Evolutionary conservation across 2,797 vertebrate species (phyloP), one percentile per base, ranked within the genome.

Genomic region (Fistularia commersonii): DNA sequence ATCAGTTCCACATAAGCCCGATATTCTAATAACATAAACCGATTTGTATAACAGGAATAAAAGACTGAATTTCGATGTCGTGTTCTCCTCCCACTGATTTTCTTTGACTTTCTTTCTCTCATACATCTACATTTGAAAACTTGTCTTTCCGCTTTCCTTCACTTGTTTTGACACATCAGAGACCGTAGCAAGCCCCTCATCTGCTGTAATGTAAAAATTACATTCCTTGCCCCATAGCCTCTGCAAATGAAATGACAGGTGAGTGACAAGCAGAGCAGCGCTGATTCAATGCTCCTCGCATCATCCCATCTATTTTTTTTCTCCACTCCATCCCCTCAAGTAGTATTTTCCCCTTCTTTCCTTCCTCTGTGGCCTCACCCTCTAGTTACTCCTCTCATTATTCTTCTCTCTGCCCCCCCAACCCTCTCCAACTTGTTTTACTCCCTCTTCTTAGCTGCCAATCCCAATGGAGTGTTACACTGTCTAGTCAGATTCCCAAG

Each of bases 231-330:
- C 61, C 65, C 12, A 41, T 61, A 51, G 64, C 63, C 45, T 57
- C 64, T 37, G 79, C 66, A 80, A 74, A 80, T 74, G 50, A 82
- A 72, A 76, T 76, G 77, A 83, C 69, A 80, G 74, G 76, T 72
- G 81, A 83, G 69, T 67, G 68, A 77, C 58, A 78, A 76, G 60
- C 49, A 51, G 62, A 62, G 64, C 50, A 57, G 58, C 9, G 68
- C 79, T 84, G 84, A 82, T 53, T 77, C 77, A 59, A 77, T 78
- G 59, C 61, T 66, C 41, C 54, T 55, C 41, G 0, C 61, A 41
- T 1, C 44, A 51, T 54, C 47, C 54, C 32, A 9, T 68, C 64
- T 62, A 38, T 59, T 43, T 50, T 43, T 50, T 11, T 39, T 33
- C n/a, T 33, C 41, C n/a, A 12, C 37, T 7, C 9, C 33, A 47